Evolutionary conservation across 2,797 vertebrate genomes (phyloP), one percentile per base, ranked within the genome.

Genomic region (Strix occidentalis): DNA sequence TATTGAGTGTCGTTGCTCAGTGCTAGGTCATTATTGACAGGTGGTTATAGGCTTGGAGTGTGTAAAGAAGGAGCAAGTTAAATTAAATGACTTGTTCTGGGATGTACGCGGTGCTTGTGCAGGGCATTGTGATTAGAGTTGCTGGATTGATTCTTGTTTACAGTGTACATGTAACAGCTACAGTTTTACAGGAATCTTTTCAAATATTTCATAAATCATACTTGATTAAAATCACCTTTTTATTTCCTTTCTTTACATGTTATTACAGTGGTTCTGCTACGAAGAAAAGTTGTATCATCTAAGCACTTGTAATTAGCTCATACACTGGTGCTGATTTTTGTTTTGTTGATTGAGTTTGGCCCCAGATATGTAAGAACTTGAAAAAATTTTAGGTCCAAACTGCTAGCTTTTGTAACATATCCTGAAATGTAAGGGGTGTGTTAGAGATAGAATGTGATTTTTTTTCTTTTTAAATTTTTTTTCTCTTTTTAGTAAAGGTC

Each of bases 1-100:
- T 16, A 2, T 9, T 23, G 31, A 31, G 31, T 23, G 9, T 35
- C 33, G 1, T 19, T 13, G 13, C 25, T 17, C 50, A 4, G n/a
- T 25, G 50, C n/a, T 16, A 23, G 19, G 23, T 41, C 26, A 2
- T 31, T 68, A 5, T 2, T 33, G 50, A 2, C 31, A 2, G 1
- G 23, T 41, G 39, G 11, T 28, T 63, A 25, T 9, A 28, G n/a
- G 31, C 31, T 53, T 43, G 39, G 17, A 17, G 43, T 13, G 5
- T 65, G 28, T 45, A n/a, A 71, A 19, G 7, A 13, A 58, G 35
- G 37, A 65, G 35, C 31, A 6, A 16, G 12, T 10, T 23, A 9
- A 18, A 48, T n/a, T 16, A 48, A 46, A 39, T 16, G 15, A 6
- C 39, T 76, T 37, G 11, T 21, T 54, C 43, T 31, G 64, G 26